Conservation (phyloP, 1,140 invertebrate species). For the Hylaeus volcanicus region DNA sequence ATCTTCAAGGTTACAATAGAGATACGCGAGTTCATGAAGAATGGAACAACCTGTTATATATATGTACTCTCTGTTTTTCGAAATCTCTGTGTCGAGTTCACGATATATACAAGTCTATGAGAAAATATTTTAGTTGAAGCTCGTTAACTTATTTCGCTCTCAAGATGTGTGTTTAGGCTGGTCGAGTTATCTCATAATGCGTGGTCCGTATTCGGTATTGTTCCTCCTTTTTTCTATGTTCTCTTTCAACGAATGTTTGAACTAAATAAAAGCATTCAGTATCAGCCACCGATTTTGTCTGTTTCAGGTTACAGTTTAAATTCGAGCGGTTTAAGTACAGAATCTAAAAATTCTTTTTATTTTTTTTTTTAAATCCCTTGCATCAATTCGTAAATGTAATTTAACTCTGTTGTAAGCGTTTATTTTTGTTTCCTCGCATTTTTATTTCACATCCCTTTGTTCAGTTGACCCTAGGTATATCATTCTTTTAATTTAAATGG, state of each 20-base stretch:
- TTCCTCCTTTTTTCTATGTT: no score
- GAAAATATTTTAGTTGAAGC: conserved; percentile 19
- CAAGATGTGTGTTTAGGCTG: conserved; percentile 32
- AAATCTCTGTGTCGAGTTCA: conserved; percentile 10
- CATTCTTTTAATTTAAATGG: conserved; percentile 66
- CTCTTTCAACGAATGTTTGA: no score
- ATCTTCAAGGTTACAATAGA: no score
- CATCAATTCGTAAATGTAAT: conserved; percentile 5
- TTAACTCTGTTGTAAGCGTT: neutral
- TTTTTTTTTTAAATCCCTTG: neutral
- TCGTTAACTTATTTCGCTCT: conserved; percentile 20
- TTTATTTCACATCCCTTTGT: neutral
- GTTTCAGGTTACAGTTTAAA: no score
- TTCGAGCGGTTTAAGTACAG: conserved; percentile 37
- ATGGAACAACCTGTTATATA: neutral
- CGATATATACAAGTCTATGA: conserved; percentile 20
- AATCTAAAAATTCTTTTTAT: conserved; percentile 12
- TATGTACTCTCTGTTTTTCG: neutral
- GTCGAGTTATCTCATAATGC: conserved; percentile 9
- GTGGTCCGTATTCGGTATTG: neutral
- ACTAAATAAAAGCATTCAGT: no score
- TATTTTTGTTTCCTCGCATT: neutral
- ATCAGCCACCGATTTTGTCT: no score
- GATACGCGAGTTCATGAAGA: no score
- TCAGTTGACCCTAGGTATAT: neutral